A percentile compares a stretch with the other conserved stretches of the same genome.
These are phyloP conservation scores for Malurus cyaneus DNA, from an alignment of 2,113 vertebrate species.

Conservation along the genomic window DNA sequence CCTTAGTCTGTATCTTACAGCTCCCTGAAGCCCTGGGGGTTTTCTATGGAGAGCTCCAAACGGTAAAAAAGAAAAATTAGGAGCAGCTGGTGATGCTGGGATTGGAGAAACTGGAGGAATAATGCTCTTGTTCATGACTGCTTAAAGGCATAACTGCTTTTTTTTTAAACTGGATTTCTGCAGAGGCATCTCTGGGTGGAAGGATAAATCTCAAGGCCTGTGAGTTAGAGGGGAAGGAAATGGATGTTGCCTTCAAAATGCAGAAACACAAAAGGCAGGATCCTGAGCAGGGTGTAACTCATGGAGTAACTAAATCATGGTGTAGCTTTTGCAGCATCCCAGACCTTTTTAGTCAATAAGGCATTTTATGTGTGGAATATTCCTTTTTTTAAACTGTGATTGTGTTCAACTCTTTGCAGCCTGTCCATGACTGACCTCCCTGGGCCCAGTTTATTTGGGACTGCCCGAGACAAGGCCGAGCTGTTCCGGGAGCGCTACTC, in stretches of 20 bases:
- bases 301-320: not conserved
- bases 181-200: not conserved
- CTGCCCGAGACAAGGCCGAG: slow-evolving; percentile 91
- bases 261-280: not conserved
- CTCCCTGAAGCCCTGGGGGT: not conserved
- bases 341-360: not conserved
- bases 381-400: not conserved
- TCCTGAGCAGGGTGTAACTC: not conserved
- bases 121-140: not conserved
- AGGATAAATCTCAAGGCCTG: not conserved
- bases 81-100: not conserved
- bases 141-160: not conserved
- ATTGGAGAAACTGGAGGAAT: not conserved
- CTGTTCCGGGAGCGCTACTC: slow-evolving; percentile 91
- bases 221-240: not conserved
- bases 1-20: not conserved
- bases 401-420: slow-evolving; percentile 64
- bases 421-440: slow-evolving; percentile 85
- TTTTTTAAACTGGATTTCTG: not conserved
- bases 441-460: slow-evolving; percentile 84
- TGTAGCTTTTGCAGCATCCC: not conserved
- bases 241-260: not conserved
- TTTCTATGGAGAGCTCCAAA: not conserved
- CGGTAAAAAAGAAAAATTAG: not conserved
- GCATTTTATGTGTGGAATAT: not conserved